Base-by-base conservation (phyloP, 2,113 vertebrate species). In the Paracanthobrama guichenoti region DNA sequence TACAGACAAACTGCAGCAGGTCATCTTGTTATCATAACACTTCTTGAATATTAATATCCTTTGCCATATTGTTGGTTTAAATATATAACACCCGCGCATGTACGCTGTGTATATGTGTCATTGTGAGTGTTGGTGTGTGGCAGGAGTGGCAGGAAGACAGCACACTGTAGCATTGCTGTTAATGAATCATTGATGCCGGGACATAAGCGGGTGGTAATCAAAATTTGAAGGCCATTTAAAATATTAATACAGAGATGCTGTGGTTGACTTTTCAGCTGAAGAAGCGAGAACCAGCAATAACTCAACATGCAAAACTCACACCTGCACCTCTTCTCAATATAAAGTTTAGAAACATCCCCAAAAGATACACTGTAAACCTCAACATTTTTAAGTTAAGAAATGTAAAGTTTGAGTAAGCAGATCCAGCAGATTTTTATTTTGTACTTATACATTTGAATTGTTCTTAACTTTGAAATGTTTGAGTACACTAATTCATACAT, bases 171-270 rank as follows among this genome's bases (percentile, higher is more conserved):
- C 42, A 26, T 78, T 57, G 46, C 26, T 85, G 59, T 22, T 84
- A 79, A 84, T 85, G 83, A 84, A 87, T 88, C 73, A 87, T 90
- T 89, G 50, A 90, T 83, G 85, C 35, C 7, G 59, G 62, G 53
- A 87, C 71, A 87, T 85, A 87, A 85, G 88, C 71, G 64, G 81
- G 86, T 86, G 86, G 84, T 85, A 86, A 87, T 90, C 86, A 88
- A 86, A 88, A 83, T 88, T 85, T 88, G 81, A 89, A 89, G 84
- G 69, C 81, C 86, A 78, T 84, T 87, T 90, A 59, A 90, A 90
- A 89, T 88, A 89, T 89, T 90, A 87, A 89, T 90, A 78, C 16
- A 79, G 83, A 85, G 82, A 86, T 88, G 85, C 87, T 84, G 85
- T 53, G 77, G 73, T 44, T 89, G 89, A 86, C 86, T 90, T 86